Percentiles rank a stretch among this genome's conserved stretches.
Evolutionary conservation across 35 echinoderm and acorn worm genomes (phyloP).

Genomic region (Ptychodera flava): DNA sequence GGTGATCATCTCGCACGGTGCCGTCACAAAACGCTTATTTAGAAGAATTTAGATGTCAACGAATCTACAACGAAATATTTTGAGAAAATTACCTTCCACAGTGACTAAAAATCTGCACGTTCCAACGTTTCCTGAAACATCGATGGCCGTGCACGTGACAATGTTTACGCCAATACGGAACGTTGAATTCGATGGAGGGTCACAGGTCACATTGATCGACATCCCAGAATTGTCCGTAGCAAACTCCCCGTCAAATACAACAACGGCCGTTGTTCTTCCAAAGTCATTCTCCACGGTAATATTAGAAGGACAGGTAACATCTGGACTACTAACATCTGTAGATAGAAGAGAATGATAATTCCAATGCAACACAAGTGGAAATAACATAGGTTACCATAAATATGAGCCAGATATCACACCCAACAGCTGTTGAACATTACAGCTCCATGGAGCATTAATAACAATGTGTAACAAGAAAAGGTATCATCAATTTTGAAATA

Average conservation of each 20-base stretch:
- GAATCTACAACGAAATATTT: too few relatives aligned
- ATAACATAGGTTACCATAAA: slow-evolving; percentile 41
- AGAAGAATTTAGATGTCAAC: too few relatives aligned
- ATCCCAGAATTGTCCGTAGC: slow-evolving; percentile 21
- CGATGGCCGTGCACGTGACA: slow-evolving; percentile 31
- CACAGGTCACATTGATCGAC: not conserved
- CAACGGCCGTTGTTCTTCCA: too few relatives aligned
- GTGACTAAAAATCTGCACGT: slow-evolving; percentile 14
- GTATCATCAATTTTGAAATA: too few relatives aligned
- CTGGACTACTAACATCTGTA: not conserved
- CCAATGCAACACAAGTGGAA: slow-evolving; percentile 15
- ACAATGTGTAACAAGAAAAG: too few relatives aligned
- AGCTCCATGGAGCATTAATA: too few relatives aligned
- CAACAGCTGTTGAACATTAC: slow-evolving; percentile 11
- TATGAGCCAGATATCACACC: not conserved
- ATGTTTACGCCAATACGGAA: slow-evolving; percentile 13
- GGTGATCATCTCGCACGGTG: too few relatives aligned
- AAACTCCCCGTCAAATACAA: too few relatives aligned
- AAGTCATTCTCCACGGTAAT: not conserved
- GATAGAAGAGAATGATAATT: not conserved
- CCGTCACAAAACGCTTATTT: too few relatives aligned
- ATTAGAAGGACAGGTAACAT: not conserved
- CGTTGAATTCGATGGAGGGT: not conserved
- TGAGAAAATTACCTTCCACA: slow-evolving; percentile 18
- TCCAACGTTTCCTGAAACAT: slow-evolving; percentile 24